Conservation (phyloP, 2,888 invertebrate genomes). For the Trissolcus brochymenae region DNA sequence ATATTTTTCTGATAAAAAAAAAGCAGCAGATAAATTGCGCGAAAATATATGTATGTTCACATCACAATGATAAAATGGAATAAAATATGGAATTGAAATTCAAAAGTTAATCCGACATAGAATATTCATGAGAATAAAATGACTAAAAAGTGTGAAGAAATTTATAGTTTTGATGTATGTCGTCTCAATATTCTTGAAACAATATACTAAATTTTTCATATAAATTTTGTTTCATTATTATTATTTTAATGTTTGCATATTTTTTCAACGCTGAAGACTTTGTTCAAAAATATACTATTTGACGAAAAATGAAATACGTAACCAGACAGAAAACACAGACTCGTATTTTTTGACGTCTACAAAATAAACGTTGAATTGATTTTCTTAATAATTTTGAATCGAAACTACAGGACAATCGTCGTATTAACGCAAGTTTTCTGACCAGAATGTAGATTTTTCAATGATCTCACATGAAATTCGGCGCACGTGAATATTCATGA, state of each 20-base stretch:
- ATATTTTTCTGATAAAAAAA: too few relatives aligned
- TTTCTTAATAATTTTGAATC: neutral
- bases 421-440: neutral
- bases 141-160: too few relatives aligned
- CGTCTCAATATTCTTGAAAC: too few relatives aligned
- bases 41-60: neutral
- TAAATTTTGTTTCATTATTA: neutral
- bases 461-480: slow-evolving; percentile 50
- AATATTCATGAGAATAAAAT: too few relatives aligned
- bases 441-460: slow-evolving; percentile 30
- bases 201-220: neutral
- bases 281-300: too few relatives aligned
- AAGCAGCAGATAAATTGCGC: neutral
- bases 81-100: neutral
- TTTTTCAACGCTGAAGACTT: neutral
- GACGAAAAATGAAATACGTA: too few relatives aligned
- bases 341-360: too few relatives aligned
- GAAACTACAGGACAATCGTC: neutral
- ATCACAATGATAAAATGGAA: neutral
- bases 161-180: too few relatives aligned
- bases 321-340: too few relatives aligned
- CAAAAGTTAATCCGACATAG: too few relatives aligned
- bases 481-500: slow-evolving; percentile 69
- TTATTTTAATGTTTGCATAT: neutral
- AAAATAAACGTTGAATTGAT: neutral